A percentile compares a stretch with the other conserved stretches of the same genome.
Evolutionary conservation across 2,888 invertebrate species (phyloP).

Genomic region (Drosophila phalerata): DNA sequence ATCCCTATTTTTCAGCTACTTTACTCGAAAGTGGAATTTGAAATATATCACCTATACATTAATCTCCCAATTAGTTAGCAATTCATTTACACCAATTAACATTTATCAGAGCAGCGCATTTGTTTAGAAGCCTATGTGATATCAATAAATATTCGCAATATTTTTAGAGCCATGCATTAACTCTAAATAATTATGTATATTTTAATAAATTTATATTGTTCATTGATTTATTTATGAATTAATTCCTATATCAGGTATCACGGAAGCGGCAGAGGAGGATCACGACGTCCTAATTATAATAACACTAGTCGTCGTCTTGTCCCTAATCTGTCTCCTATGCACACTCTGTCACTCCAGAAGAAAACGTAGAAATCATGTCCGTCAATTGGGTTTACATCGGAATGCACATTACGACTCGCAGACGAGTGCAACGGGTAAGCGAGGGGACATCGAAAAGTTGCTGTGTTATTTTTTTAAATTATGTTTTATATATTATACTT

Average conservation of each 20-base stretch:
- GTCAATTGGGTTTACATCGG: constrained; percentile 85
- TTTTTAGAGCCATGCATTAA: constrained; percentile 45
- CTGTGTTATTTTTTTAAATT: background rate
- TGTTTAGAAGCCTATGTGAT: constrained; percentile 21
- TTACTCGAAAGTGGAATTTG: constrained; percentile 2
- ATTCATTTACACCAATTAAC: constrained; percentile 35
- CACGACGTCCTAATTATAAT: constrained; percentile 86
- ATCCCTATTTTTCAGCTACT: background rate
- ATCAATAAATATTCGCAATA: constrained; percentile 25
- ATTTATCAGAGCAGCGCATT: constrained; percentile 31
- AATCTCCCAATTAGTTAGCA: constrained; percentile 28
- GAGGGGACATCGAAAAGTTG: background rate
- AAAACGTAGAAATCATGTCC: constrained; percentile 85
- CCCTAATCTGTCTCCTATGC: constrained; percentile 87
- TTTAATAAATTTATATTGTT: constrained; percentile 10
- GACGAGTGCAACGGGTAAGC: constrained; percentile 85
- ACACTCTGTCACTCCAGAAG: constrained; percentile 86
- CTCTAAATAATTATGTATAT: constrained; percentile 1
- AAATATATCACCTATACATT: constrained; percentile 3
- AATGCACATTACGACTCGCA: constrained; percentile 86
- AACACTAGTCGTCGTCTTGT: constrained; percentile 86
- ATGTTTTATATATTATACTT: constrained; percentile 3
- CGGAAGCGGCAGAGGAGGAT: constrained; percentile 86
- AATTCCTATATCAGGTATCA: constrained; percentile 80
- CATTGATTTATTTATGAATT: constrained; percentile 38